Evolutionary conservation across 2,888 invertebrate genomes (phyloP), one percentile per base, ranked within the genome.

Genomic region (Scaptomyza caliginosa): DNA sequence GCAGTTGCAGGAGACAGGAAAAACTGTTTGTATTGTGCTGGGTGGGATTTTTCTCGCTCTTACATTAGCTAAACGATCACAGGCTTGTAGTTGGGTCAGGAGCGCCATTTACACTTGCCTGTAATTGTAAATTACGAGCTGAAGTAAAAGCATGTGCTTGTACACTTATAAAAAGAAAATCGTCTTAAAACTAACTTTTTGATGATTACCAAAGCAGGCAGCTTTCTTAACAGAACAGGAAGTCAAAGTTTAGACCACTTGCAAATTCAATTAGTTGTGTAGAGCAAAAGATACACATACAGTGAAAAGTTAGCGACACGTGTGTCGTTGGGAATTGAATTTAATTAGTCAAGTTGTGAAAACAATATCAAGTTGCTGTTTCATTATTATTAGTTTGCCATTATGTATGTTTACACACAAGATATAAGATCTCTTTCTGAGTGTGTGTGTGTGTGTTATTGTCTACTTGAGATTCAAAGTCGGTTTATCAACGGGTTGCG

Each of bases 51-150:
- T 34, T 21, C 36, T 57, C 51, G 45, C 49, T 40, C 26, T 26
- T 49, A 17, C 56, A 38, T 62, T 68, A 56, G 63, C 43, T 48
- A 52, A 49, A 54, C 52, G 49, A 55, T 40, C 23, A 4, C 28
- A 10, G 26, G 26, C 3, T 26, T 10, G 10, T 5, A 11, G 28
- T 5, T 19, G 43, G 19, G n/a, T 28, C 45, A 49, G 26, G 62
- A 38, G 48, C 4, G 19, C 55, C 83, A 79, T 82, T 79, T 79
- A 70, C 79, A 79, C 82, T 82, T 75, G 55, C 72, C 45, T 48
- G 64, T 80, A 74, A 83, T 77, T 83, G 84, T 68, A 83, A 82
- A 72, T 83, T 79, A 81, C 80, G 84, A 67, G 66, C 68, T 26
- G 26, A 17, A 32, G 39, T 43, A 51, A 49, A 50, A 11, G 55